These are phyloP conservation scores for Python bivittatus DNA, from an alignment of 2,113 vertebrate genomes.

Conservation along the genomic window DNA sequence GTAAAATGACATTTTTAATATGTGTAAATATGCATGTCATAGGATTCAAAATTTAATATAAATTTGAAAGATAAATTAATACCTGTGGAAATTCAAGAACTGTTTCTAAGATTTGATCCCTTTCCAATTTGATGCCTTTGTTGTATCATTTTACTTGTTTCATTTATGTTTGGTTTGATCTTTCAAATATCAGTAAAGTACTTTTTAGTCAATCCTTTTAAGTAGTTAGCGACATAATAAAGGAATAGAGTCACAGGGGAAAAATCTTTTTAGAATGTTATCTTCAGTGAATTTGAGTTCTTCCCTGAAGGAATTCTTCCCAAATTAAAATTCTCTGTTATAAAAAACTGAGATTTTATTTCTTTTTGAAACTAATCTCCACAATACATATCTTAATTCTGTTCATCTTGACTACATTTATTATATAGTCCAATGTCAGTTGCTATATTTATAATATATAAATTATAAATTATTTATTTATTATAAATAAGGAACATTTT, in stretches of 20 bases:
- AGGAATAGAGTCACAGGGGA: not conserved
- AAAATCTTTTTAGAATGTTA: not conserved
- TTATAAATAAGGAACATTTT: not conserved
- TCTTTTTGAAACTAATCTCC: not conserved
- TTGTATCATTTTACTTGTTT: not conserved
- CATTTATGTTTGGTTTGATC: not conserved
- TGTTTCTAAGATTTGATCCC: not conserved
- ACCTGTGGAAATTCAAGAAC: not conserved
- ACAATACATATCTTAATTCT: not conserved
- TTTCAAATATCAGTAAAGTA: not conserved
- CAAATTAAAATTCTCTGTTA: not conserved
- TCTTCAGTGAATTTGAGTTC: not conserved
- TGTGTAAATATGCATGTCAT: not conserved
- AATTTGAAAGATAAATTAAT: not conserved
- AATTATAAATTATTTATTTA: no score
- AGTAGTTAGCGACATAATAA: not conserved
- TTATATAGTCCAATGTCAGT: no score
- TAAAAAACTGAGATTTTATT: not conserved
- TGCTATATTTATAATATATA: no score
- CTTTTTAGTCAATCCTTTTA: not conserved
- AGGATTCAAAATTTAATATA: not conserved
- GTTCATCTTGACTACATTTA: no score
- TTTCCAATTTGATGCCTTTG: not conserved
- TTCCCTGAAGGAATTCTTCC: not conserved
- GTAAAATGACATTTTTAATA: not conserved